phyloP scores from a whole-genome alignment of 2,888 invertebrate genomes.

The Strigamia maritima region DNA sequence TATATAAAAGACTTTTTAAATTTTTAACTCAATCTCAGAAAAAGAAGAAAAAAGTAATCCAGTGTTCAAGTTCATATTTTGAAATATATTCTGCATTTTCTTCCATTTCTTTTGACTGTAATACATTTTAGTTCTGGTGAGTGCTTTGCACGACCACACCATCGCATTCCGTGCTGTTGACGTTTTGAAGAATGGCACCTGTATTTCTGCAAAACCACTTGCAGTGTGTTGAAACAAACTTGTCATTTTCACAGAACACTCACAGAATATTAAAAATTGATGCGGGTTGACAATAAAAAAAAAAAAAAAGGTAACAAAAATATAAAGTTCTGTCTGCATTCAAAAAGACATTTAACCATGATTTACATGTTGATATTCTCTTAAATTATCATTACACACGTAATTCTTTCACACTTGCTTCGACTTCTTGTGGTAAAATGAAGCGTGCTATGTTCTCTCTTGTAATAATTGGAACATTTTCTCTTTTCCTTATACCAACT shows the following conservation, averaged over 20 bases:
- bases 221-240: slow-evolving; percentile 1
- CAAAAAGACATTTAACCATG: no score
- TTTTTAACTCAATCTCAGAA: no score
- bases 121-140: background rate
- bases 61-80: no score
- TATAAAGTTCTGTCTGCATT: no score
- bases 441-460: slow-evolving; percentile 22
- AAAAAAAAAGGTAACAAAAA: background rate
- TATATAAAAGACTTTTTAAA: no score
- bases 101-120: no score
- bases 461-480: slow-evolving; percentile 32
- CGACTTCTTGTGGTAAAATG: slow-evolving; percentile 17
- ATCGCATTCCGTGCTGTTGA: background rate
- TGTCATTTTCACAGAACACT: slow-evolving; percentile 15
- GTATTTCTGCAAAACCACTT: slow-evolving; percentile 19
- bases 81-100: no score
- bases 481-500: background rate
- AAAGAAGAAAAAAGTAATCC: no score
- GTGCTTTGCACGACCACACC: background rate
- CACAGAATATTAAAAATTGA: background rate
- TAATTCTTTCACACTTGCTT: background rate
- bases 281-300: background rate
- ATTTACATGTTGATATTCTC: background rate
- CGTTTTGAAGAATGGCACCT: slow-evolving; percentile 3
- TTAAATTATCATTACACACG: background rate